Evolutionary conservation across 2,113 vertebrate genomes (phyloP), one percentile per base, ranked within the genome.

Genomic region (Hassar affinis): DNA sequence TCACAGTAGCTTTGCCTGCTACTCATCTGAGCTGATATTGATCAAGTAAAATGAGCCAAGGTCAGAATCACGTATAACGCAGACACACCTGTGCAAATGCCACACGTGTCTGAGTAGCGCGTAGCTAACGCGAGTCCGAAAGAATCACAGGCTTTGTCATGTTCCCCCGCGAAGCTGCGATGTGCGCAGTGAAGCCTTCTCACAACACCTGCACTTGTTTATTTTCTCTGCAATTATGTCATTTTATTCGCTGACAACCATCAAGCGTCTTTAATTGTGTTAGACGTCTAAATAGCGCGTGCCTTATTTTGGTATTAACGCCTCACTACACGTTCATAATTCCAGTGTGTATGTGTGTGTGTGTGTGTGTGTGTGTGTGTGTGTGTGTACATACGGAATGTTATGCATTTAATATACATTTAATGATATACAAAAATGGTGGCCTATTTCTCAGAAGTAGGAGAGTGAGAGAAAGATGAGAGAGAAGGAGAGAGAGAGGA

Each of bases 401-500:
- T 49, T 15, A 7, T 72, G 45, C 42, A 27, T 51, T 74, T 49
- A 27, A n/a, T 71, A 22, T 38, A 22, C 62, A 30, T 62, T 30
- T 56, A 62, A 62, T 27, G 68, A 71, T 74, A n/a, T 49, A 51
- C 71, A 30, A 74, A 74, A 51, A 49, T 27, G 35, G 6, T 69
- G 66, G 20, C 18, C 33, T 66, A 9, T 38, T 35, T 38, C 62
- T 66, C 15, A 25, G 1, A 0, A 20, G 59, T 54, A 27, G 72
- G 54, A 82, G n/a, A 82, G n/a, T 15, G 52, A n/a, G n/a, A n/a
- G n/a, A n/a, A n/a, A n/a, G n/a, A n/a, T n/a, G 38, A 47, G 42
- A 64, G 59, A 56, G 33, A 51, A 9, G 78, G 59, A 30, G 27
- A 69, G 56, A 79, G 56, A 82, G 69, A 56, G n/a, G 56, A 77